Evolutionary conservation across 37 sponge, comb jelly and placozoan species (phyloP).

Genomic region (Oopsacas minuta): DNA sequence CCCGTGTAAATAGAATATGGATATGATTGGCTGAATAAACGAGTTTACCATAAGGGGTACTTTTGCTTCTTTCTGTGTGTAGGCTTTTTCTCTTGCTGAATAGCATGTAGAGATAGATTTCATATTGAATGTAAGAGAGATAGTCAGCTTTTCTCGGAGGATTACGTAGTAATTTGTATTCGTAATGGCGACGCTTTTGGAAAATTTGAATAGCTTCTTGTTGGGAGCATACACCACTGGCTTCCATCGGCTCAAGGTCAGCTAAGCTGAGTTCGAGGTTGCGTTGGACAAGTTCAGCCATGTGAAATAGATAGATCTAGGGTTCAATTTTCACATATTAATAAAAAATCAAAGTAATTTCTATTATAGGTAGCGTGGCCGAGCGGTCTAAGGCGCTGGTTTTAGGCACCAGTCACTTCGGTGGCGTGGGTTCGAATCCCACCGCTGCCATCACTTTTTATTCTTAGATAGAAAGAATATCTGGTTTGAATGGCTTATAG

Average conservation of each 20-base stretch:
- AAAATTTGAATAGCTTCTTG: background rate
- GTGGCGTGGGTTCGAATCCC: constrained; percentile 97
- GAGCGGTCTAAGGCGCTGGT: constrained; percentile 97
- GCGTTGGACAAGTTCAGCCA: constrained; percentile 6
- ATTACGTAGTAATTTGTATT: background rate
- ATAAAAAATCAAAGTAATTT: too few species aligned
- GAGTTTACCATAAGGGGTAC: background rate
- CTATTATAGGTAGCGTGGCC: constrained; percentile 74
- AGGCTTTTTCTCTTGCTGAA: background rate
- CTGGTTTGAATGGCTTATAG: too few species aligned
- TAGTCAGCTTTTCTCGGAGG: background rate
- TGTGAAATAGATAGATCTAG: background rate
- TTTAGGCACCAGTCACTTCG: constrained; percentile 94
- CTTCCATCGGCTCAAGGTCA: background rate
- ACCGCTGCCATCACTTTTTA: constrained; percentile 76
- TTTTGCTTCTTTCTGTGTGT: background rate
- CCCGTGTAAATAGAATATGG: background rate
- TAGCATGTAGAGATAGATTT: constrained; percentile 4
- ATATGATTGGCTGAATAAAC: background rate
- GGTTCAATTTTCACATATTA: too few species aligned
- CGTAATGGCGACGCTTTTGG: background rate
- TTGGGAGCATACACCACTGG: background rate
- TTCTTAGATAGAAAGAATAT: too few species aligned
- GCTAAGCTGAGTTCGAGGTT: background rate
- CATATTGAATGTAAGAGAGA: constrained; percentile 1